Percentiles rank a stretch among this genome's conserved stretches.
Evolutionary conservation across 2,113 vertebrate species (phyloP).

Genomic region (Otis tarda): DNA sequence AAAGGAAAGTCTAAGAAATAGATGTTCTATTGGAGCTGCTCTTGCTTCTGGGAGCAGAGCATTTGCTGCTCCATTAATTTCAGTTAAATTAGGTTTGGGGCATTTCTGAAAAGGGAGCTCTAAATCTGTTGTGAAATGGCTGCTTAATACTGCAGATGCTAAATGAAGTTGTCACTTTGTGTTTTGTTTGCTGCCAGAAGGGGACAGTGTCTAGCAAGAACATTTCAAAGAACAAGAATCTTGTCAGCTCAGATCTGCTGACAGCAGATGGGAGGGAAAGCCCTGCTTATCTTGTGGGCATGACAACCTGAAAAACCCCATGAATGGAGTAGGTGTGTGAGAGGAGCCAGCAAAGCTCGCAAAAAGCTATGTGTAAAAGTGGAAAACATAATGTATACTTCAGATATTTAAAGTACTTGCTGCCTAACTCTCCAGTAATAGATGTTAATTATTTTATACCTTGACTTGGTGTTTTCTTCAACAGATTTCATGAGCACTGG

Average conservation of each 20-base stretch:
- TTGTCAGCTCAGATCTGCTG: neutral
- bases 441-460: neutral
- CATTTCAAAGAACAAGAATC: neutral
- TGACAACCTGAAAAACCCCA: neutral
- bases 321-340: neutral
- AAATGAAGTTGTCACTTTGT: neutral
- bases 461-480: neutral
- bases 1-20: neutral
- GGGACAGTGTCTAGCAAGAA: slow-evolving; percentile 4
- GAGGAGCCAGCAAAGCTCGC: neutral
- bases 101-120: neutral
- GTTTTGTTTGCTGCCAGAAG: slow-evolving; percentile 20
- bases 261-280: neutral
- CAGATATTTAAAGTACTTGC: neutral
- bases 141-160: neutral
- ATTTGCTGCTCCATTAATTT: slow-evolving; percentile 1
- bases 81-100: neutral
- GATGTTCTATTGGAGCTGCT: neutral
- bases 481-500: slow-evolving; percentile 98
- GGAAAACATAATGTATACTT: neutral
- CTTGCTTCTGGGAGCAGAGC: neutral
- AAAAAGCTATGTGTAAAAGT: neutral
- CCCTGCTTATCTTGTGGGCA: neutral
- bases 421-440: neutral
- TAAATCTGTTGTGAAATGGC: neutral